Evolutionary conservation across 2,797 vertebrate species (phyloP), one percentile per base, ranked within the genome.

Genomic region (Hapalemur alaotrensis): DNA sequence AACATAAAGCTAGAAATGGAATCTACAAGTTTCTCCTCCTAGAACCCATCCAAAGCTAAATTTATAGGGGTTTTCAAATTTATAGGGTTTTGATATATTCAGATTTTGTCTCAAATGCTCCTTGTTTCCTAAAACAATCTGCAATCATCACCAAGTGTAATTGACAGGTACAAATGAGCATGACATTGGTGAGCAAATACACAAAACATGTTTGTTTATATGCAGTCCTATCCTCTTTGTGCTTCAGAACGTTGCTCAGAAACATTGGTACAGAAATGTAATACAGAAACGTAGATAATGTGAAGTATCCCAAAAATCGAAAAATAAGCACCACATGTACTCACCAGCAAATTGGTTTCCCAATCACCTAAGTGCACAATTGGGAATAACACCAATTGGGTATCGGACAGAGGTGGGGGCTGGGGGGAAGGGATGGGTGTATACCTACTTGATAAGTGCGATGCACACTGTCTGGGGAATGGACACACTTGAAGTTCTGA

Each of bases 201-300:
- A 76, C 7, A 83, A 92, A 88, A 15, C 25, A 46, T 18, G 18
- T 72, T 73, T 80, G 14, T 91, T 75, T 76, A 25, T 35, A 25
- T 83, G n/a, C 41, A 43, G 14, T 57, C 46, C 22, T 89, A 10
- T 82, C 20, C 41, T 95, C 14, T 9, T 23, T 79, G 70, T 88
- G 11, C 82, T 86, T 89, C 30, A 87, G n/a, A 86, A 17, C 61
- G 5, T n/a, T 72, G 50, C 35, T 91, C 93, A 92, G 72, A 94
- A 89, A 81, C n/a, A 35, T 38, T 90, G 52, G 35, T 69, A 91
- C 22, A 52, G 17, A 79, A 83, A 17, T 52, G 22, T 73, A 86
- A 69, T 38, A 52, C 46, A 61, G 35, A 69, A 76, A 61, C 63
- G 30, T 17, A 65, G 41, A 20, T 81, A 43, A 76, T 14, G 38